These are phyloP conservation scores for Nibea albiflora DNA, from an alignment of 2,113 vertebrate genomes.

Conservation along the genomic window DNA sequence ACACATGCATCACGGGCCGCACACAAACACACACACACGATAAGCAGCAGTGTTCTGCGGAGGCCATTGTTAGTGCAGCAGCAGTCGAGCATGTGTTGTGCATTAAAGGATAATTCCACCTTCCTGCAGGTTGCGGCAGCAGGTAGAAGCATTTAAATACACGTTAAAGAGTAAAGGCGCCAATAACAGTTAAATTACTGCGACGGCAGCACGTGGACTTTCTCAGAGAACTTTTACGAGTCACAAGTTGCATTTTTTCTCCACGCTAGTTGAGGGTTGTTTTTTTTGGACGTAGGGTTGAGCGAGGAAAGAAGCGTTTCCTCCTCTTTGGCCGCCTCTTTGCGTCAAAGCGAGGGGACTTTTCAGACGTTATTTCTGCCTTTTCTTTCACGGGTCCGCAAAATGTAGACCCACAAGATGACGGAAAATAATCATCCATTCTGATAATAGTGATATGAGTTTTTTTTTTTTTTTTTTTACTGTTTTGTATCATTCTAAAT, in stretches of 20 bases:
- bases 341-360: neutral
- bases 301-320: neutral
- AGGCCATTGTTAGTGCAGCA: constrained; percentile 57
- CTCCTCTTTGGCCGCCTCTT: neutral
- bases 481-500: too few species aligned
- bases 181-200: too few species aligned
- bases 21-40: constrained; percentile 34
- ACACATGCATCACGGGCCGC: constrained; percentile 60
- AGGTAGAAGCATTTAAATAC: constrained; percentile 20
- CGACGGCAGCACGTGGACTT: neutral
- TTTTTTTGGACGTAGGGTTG: too few species aligned
- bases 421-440: too few species aligned
- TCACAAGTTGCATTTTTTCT: neutral
- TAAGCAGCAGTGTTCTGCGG: constrained; percentile 18
- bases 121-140: constrained; percentile 1
- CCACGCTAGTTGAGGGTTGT: too few species aligned
- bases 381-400: too few species aligned
- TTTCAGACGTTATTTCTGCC: too few species aligned
- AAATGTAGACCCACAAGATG: too few species aligned
- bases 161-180: neutral
- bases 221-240: neutral
- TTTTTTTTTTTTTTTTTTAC: too few species aligned
- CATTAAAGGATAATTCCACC: constrained; percentile 45
- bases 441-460: too few species aligned
- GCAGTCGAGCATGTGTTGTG: constrained; percentile 43